These are phyloP conservation scores for Scaptomyza caliginosa DNA, from an alignment of 2,888 invertebrate species.

Conservation along the genomic window DNA sequence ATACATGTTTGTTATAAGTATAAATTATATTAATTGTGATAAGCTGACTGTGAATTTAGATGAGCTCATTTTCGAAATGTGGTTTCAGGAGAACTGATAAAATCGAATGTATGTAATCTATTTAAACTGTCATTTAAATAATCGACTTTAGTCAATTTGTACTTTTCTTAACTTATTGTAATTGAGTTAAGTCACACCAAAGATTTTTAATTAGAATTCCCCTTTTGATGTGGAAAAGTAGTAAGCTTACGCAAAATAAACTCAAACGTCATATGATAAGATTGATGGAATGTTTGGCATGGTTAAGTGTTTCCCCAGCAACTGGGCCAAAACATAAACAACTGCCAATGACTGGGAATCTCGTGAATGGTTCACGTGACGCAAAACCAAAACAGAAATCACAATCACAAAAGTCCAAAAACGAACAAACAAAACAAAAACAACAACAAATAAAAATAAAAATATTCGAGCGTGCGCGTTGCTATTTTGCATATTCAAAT, in stretches of 20 bases:
- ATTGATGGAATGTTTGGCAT: neutral
- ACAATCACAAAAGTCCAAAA: constrained; percentile 11
- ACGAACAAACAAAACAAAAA: constrained; percentile 28
- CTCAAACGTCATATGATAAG: neutral
- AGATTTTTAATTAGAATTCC: constrained; percentile 3
- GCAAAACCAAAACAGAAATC: constrained; percentile 45
- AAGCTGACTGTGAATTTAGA: neutral
- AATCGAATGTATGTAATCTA: constrained; percentile 12
- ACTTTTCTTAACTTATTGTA: neutral
- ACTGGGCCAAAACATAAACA: constrained; percentile 12
- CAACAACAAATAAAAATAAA: constrained; percentile 34
- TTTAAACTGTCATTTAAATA: constrained; percentile 23
- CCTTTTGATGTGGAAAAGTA: neutral
- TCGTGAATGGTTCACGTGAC: constrained; percentile 59
- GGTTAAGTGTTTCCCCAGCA: constrained; percentile 43
- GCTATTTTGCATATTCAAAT: constrained; percentile 76
- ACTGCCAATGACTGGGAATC: constrained; percentile 29
- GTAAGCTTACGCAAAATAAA: neutral
- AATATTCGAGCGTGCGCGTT: constrained; percentile 38
- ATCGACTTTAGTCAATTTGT: constrained; percentile 12
- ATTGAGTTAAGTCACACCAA: constrained; percentile 26
- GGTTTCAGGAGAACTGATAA: constrained; percentile 2
- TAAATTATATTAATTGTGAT: neutral
- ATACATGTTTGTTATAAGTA: neutral
- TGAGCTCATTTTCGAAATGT: constrained; percentile 16